A percentile compares a stretch with the other conserved stretches of the same genome.
These are phyloP conservation scores for Progne subis DNA, from an alignment of 2,113 vertebrate genomes.

Conservation along the genomic window DNA sequence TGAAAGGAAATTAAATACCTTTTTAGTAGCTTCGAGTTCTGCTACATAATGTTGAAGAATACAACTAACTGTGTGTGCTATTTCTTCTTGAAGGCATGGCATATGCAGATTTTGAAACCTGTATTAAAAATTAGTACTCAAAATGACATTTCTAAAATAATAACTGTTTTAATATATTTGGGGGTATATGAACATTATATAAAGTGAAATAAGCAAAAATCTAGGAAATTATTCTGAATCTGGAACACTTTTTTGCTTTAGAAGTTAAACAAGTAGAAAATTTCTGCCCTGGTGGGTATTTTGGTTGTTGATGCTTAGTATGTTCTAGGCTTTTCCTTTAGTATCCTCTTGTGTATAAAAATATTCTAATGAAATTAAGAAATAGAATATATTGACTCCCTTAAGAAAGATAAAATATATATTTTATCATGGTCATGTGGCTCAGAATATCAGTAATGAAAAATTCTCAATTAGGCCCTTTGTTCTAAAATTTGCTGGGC, in stretches of 20 bases:
- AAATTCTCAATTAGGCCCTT: not conserved
- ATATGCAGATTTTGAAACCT: constrained; percentile 85
- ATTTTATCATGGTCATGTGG: not conserved
- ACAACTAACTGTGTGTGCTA: constrained; percentile 16
- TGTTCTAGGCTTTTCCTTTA: not conserved
- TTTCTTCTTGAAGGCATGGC: constrained; percentile 79
- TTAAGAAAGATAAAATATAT: not conserved
- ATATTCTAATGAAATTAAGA: not conserved
- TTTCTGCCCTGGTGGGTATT: not conserved
- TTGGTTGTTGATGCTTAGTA: not conserved
- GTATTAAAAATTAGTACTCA: not conserved
- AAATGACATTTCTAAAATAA: not conserved
- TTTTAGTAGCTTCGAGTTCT: constrained; percentile 80
- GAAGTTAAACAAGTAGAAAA: not conserved
- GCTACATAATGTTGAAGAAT: constrained; percentile 80
- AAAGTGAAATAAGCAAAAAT: not conserved
- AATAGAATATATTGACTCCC: not conserved
- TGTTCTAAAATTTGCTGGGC: not conserved
- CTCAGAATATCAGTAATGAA: not conserved
- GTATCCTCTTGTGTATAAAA: not conserved
- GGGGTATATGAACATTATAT: not conserved
- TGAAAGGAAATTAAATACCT: constrained; percentile 62
- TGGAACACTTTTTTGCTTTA: not conserved
- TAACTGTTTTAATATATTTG: not conserved
- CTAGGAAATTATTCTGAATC: not conserved